A percentile compares a stretch with the other conserved stretches of the same genome.
Conservation (phyloP, 2,797 vertebrate species). For the Falco novaeseelandiae region DNA sequence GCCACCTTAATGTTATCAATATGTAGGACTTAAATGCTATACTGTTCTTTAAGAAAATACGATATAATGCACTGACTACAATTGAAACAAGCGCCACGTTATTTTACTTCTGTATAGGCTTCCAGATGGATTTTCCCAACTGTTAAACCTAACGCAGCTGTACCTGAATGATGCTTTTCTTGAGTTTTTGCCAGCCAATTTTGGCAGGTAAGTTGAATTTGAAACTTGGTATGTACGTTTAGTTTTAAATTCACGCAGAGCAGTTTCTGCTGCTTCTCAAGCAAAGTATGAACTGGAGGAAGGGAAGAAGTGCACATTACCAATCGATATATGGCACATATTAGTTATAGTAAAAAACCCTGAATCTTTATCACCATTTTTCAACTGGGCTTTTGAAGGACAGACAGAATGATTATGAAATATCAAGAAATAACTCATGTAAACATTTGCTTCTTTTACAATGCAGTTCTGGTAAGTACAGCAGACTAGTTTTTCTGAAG, state of each 20-base stretch:
- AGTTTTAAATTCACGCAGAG: not conserved
- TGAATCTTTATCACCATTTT: not conserved
- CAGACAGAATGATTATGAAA: not conserved
- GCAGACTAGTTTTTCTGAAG: not conserved
- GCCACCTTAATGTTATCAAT: not conserved
- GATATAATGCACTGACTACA: not conserved
- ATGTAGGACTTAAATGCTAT: not conserved
- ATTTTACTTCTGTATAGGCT: slow-evolving; percentile 81
- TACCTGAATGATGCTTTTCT: slow-evolving; percentile 99
- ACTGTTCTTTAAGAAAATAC: not conserved
- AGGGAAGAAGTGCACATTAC: not conserved
- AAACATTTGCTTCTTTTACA: not conserved
- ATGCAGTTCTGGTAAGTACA: not conserved
- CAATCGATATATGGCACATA: not conserved
- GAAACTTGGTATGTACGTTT: not conserved
- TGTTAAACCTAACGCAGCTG: slow-evolving; percentile 93
- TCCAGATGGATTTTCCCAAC: slow-evolving; percentile 97
- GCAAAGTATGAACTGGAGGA: not conserved
- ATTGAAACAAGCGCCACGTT: not conserved
- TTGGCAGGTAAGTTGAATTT: slow-evolving; percentile 88
- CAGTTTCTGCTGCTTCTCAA: not conserved
- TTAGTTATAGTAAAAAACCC: not conserved
- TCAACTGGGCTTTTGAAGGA: not conserved
- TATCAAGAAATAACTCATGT: not conserved
- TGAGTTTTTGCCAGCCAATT: slow-evolving; percentile 95